These are phyloP conservation scores for Lutraria rhynchaena DNA, from an alignment of 1,140 invertebrate species.

Conservation along the genomic window DNA sequence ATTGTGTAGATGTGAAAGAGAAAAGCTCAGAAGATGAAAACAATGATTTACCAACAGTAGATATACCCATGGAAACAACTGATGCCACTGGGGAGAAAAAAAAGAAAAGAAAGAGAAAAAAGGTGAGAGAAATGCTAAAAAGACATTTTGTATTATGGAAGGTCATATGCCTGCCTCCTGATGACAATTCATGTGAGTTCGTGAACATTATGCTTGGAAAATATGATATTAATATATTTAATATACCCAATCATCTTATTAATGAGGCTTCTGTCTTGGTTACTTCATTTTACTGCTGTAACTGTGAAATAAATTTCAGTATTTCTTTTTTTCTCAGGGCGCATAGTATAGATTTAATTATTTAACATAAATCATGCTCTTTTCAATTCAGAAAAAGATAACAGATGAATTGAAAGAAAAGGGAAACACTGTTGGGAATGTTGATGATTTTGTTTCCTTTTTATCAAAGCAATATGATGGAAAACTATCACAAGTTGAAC, in stretches of 20 bases:
- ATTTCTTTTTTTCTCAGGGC: neutral
- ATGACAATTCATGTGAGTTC: too few relatives aligned
- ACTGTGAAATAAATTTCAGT: neutral
- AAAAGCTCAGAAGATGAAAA: neutral
- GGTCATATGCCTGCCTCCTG: too few relatives aligned
- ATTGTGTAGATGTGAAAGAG: neutral
- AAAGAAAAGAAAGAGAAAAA: conserved; percentile 9
- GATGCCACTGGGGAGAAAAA: neutral
- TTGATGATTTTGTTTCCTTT: conserved; percentile 62
- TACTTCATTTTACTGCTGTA: neutral
- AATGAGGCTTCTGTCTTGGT: neutral
- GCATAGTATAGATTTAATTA: too few relatives aligned
- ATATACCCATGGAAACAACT: neutral
- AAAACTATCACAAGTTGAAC: conserved; percentile 67
- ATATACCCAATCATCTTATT: neutral
- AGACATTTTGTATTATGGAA: too few relatives aligned
- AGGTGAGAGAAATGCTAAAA: too few relatives aligned
- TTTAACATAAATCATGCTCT: too few relatives aligned
- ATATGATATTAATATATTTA: neutral
- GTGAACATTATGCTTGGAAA: neutral
- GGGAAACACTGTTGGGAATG: conserved; percentile 49
- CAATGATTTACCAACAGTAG: neutral
- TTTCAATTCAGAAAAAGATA: conserved; percentile 68
- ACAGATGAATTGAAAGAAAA: conserved; percentile 72
- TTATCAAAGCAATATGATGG: conserved; percentile 64